A percentile compares a stretch with the other conserved stretches of the same genome.
These are phyloP conservation scores for Eptesicus fuscus DNA, from an alignment of 2,113 vertebrate species.

Conservation along the genomic window DNA sequence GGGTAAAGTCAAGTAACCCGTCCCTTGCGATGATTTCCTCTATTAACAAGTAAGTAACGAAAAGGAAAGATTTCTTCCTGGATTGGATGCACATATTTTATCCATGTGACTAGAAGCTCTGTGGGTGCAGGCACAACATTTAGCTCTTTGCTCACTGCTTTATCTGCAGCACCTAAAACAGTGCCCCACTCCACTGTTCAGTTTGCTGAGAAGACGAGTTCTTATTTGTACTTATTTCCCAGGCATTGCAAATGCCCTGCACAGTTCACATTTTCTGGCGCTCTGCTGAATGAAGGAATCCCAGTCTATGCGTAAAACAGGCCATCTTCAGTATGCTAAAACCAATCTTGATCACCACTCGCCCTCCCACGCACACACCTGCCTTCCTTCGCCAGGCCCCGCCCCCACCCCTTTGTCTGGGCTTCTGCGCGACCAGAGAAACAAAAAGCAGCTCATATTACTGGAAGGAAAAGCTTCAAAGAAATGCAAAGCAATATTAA, in stretches of 20 bases:
- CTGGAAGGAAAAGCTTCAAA: neutral
- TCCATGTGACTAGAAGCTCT: neutral
- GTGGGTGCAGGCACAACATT: neutral
- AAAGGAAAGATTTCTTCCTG: neutral
- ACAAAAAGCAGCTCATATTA: constrained; percentile 34
- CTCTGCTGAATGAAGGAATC: neutral
- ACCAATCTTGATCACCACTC: neutral
- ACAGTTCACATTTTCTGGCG: neutral
- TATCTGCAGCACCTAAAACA: neutral
- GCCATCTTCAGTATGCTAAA: constrained; percentile 15
- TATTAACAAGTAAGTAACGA: neutral
- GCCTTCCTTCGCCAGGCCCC: neutral
- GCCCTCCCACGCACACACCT: neutral
- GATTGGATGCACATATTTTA: neutral
- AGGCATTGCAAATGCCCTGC: neutral
- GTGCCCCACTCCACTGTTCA: neutral
- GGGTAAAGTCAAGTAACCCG: neutral
- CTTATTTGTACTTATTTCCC: neutral
- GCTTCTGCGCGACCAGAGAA: neutral
- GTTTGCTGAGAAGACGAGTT: neutral
- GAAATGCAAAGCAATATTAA: constrained; percentile 31
- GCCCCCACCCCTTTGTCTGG: constrained; percentile 43
- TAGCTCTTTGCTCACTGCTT: neutral
- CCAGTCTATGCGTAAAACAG: neutral
- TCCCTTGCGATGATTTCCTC: neutral